These are phyloP conservation scores for Saccopteryx leptura DNA, from an alignment of 2,113 vertebrate genomes.

Conservation along the genomic window DNA sequence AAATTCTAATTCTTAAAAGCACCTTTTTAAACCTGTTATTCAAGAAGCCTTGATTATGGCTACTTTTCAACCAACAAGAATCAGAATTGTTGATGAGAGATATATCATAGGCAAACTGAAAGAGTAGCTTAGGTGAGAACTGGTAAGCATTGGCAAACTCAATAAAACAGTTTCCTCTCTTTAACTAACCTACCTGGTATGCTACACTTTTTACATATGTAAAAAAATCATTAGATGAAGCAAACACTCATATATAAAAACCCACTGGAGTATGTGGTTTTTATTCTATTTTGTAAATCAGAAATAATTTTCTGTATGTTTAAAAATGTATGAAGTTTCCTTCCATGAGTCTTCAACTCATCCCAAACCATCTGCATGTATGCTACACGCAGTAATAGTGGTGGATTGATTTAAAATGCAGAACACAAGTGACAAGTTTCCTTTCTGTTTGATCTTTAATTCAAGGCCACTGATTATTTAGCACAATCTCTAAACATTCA, in stretches of 20 bases:
- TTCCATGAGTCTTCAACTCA: background rate
- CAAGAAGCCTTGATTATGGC: background rate
- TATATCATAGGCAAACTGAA: background rate
- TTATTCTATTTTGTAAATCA: background rate
- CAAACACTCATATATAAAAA: background rate
- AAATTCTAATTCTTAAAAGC: background rate
- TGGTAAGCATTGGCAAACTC: background rate
- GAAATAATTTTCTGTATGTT: background rate
- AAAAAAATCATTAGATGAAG: background rate
- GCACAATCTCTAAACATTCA: background rate
- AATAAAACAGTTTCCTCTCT: background rate
- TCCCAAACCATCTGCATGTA: background rate
- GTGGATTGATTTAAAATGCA: background rate
- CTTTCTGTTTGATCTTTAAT: background rate
- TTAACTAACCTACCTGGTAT: background rate
- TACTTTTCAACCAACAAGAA: constrained; percentile 5
- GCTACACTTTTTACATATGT: background rate
- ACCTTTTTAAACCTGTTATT: constrained; percentile 11
- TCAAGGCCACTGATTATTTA: background rate
- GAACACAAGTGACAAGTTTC: background rate
- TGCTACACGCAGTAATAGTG: background rate
- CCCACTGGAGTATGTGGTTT: background rate
- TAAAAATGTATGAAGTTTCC: background rate
- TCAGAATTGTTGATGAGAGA: background rate
- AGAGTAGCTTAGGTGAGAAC: background rate